phyloP scores from a whole-genome alignment of 1,140 invertebrate species.

The Drosophila bocki region DNA sequence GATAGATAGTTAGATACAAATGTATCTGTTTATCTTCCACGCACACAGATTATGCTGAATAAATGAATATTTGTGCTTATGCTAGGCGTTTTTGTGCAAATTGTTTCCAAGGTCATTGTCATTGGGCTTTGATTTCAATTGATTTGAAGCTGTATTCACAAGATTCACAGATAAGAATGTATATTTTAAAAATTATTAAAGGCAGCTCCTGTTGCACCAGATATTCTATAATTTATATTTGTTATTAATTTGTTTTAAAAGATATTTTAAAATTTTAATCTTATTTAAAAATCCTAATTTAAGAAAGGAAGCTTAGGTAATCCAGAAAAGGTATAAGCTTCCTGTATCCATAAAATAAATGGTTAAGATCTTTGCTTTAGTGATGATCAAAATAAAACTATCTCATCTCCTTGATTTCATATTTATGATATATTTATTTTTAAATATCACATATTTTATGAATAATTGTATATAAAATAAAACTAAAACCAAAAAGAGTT shows the following conservation, averaged over 20 bases:
- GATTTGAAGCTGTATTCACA: constrained; percentile 6
- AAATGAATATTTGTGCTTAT: constrained; percentile 12
- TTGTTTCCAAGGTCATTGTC: constrained; percentile 57
- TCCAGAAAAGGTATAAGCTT: too few relatives aligned
- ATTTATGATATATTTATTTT: too few relatives aligned
- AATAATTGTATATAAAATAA: neutral
- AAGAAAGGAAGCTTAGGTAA: too few relatives aligned
- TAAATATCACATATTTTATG: neutral
- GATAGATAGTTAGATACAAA: constrained; percentile 16
- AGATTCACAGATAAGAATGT: constrained; percentile 26
- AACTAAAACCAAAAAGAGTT: neutral
- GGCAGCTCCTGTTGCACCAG: neutral
- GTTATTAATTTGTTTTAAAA: too few relatives aligned
- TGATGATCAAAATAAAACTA: too few relatives aligned
- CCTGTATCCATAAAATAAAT: too few relatives aligned
- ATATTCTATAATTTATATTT: too few relatives aligned
- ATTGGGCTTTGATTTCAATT: constrained; percentile 30
- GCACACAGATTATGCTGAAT: constrained; percentile 2
- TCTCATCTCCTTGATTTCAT: too few relatives aligned
- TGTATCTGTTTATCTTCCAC: constrained; percentile 5
- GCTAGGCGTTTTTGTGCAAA: constrained; percentile 35
- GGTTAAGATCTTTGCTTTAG: too few relatives aligned
- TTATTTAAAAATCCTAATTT: too few relatives aligned
- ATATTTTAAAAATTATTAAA: neutral
- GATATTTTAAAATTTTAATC: too few relatives aligned